These are phyloP conservation scores for Suillia variegata DNA, from an alignment of 2,888 invertebrate species.

Conservation along the genomic window DNA sequence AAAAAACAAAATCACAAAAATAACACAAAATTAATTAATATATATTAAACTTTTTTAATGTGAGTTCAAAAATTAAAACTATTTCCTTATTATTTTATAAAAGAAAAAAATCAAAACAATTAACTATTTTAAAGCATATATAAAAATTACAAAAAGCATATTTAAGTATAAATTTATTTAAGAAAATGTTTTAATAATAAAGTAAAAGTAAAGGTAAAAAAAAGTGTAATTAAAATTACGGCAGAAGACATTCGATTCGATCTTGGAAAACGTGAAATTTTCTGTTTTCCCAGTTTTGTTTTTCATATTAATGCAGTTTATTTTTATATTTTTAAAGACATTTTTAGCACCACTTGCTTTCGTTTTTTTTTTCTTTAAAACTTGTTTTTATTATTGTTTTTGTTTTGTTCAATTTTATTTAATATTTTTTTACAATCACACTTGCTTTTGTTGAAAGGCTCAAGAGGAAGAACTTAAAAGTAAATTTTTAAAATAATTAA, in stretches of 20 bases:
- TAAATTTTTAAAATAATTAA: constrained; percentile 39
- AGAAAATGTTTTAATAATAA: constrained; percentile 8
- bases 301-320: neutral
- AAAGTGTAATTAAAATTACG: constrained; percentile 47
- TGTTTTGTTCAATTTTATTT: constrained; percentile 27
- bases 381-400: constrained; percentile 6
- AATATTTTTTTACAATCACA: constrained; percentile 13
- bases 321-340: constrained; percentile 10
- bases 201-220: constrained; percentile 17
- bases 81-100: constrained; percentile 37
- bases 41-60: constrained; percentile 10
- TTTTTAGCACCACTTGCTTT: constrained; percentile 31
- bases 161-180: constrained; percentile 34
- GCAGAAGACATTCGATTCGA: constrained; percentile 48
- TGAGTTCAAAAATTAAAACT: neutral
- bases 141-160: too few species aligned
- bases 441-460: too few species aligned
- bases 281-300: constrained; percentile 9
- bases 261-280: neutral
- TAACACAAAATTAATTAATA: too few species aligned
- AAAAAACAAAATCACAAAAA: constrained; percentile 33
- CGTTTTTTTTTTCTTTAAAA: constrained; percentile 51
- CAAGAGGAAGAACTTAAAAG: too few species aligned
- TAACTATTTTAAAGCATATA: constrained; percentile 39
- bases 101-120: constrained; percentile 28